Evolutionary conservation across 2,888 invertebrate species (phyloP).

Genomic region (Teinopalpus imperialis): DNA sequence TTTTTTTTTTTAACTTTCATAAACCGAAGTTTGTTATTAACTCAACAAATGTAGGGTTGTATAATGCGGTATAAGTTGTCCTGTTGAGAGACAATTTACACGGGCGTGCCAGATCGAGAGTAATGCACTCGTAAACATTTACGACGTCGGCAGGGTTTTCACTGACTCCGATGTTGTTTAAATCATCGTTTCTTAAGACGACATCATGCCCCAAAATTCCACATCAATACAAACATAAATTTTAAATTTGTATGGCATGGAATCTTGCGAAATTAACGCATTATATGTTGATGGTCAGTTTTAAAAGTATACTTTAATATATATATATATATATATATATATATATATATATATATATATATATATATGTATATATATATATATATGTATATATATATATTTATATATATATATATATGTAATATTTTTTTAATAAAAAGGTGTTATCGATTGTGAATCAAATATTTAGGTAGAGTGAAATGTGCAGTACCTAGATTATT

Average conservation of each 20-base stretch:
- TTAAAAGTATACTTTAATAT: too few relatives aligned
- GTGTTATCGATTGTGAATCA: too few relatives aligned
- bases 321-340: too few relatives aligned
- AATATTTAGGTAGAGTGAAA: too few relatives aligned
- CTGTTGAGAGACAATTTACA: constrained; percentile 53
- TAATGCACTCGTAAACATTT: constrained; percentile 80
- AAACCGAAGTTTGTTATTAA: not conserved
- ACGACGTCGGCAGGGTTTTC: constrained; percentile 63
- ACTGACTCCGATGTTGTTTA: constrained; percentile 57
- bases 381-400: too few relatives aligned
- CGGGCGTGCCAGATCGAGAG: constrained; percentile 63
- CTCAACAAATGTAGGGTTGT: constrained; percentile 2
- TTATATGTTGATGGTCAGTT: too few relatives aligned
- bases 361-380: too few relatives aligned
- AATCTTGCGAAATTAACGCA: constrained; percentile 7
- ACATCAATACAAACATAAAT: constrained; percentile 12
- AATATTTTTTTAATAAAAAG: too few relatives aligned
- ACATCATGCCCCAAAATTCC: constrained; percentile 38
- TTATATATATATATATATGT: too few relatives aligned
- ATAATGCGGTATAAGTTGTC: constrained; percentile 29
- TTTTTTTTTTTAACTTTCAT: not conserved
- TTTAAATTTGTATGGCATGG: constrained; percentile 6
- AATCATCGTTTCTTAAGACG: constrained; percentile 57
- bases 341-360: too few relatives aligned
- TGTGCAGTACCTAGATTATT: too few relatives aligned